Base-by-base conservation (phyloP, 2,113 vertebrate genomes). In the Noctilio leporinus region DNA sequence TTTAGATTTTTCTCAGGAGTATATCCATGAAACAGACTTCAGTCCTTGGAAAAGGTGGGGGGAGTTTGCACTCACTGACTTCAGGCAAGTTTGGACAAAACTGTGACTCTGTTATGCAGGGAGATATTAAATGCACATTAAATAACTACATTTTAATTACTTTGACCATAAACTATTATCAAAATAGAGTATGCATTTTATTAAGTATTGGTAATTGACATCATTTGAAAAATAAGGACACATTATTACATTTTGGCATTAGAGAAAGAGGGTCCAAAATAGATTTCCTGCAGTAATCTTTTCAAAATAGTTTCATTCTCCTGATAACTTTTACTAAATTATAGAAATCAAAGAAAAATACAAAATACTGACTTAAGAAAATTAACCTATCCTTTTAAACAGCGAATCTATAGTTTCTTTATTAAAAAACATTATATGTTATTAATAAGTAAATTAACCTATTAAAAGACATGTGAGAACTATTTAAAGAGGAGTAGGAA, bases 401-500 rank as follows among this genome's bases (percentile, higher is more conserved):
- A 93, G 55, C 51, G 22, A 84, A 47, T 55, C 70, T 69, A 33
- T 55, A 59, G 49, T 89, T 84, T 88, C 40, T 88, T 15, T 91
- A 82, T 91, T 65, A 95, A 70, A n/a, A 95, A 96, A 87, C 55
- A 76, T 86, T n/a, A 75, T 89, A 35, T 90, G 59, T 86, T 69
- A 73, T 84, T 91, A 76, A 77, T 88, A 76, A 67, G 75, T 47
- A 93, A 93, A 85, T 57, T 87, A 67, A 72, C 35, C 43, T 72
- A 53, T 49, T 57, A 85, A 70, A 86, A 92, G 80, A 47, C 19
- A 38, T 10, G 1, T 67, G 93, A 43, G 80, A 87, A 45, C 35
- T 89, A 75, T 89, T 87, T 86, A 92, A 45, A 86, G 70, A 93
- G 76, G 75, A 65, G 26, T 19, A 28, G 16, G 43, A 38, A 55